These are phyloP conservation scores for Pyrgilauda ruficollis DNA, from an alignment of 2,113 vertebrate species.

Conservation along the genomic window DNA sequence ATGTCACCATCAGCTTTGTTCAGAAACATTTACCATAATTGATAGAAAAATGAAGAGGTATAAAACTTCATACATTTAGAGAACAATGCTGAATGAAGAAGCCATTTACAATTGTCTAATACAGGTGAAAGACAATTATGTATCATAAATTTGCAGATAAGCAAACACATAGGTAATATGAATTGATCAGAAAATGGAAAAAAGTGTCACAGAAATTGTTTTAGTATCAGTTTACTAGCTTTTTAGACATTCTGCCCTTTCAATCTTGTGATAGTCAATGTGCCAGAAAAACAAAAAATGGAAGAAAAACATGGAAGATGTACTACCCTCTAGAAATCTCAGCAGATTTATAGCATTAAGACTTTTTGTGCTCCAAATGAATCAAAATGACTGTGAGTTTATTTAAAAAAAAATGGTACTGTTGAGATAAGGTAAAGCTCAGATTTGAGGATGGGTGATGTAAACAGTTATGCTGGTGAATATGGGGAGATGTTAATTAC, in stretches of 20 bases:
- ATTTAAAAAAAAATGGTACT: background rate
- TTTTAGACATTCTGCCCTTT: background rate
- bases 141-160: background rate
- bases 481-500: background rate
- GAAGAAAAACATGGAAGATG: background rate
- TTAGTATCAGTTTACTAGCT: background rate
- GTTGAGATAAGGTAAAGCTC: background rate
- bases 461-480: background rate
- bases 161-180: background rate
- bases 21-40: conserved; percentile 1
- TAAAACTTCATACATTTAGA: background rate
- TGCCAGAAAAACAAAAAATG: background rate
- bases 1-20: conserved; percentile 10
- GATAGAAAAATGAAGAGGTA: background rate
- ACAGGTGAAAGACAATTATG: background rate
- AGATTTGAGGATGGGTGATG: background rate
- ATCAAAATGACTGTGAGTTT: background rate
- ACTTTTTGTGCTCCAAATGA: background rate
- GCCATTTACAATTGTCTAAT: background rate
- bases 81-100: background rate
- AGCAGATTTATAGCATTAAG: background rate
- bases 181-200: background rate
- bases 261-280: background rate
- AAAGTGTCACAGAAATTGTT: background rate
- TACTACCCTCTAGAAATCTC: background rate